Base-by-base conservation (phyloP, 2,797 vertebrate species). In the Columba guinea region DNA sequence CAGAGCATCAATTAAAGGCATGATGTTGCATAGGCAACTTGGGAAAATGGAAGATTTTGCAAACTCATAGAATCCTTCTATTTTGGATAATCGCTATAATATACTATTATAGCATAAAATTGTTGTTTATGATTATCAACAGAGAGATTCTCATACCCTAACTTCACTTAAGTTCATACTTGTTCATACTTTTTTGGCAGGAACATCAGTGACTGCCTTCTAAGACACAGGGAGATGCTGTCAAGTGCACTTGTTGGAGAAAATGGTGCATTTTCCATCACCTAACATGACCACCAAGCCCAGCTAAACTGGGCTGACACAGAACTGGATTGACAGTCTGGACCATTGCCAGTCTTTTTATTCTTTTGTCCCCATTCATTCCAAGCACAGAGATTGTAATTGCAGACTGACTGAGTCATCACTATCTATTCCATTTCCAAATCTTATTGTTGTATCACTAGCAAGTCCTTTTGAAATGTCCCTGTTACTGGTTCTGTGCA, bases 331-430 rank as follows among this genome's bases (percentile, higher is more conserved):
- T 32, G 1, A 76, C 85, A 74, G 55, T 17, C 77, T 95, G 84
- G 77, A 67, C 35, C 84, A 7, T 35, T 73, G 83, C 80, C 90
- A 91, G 65, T 5, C 5, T 69, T 44, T 79, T 73, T 52, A 4
- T 30, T 63, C 84, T 84, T 90, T 75, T 74, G 6, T 26, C 55
- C 76, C 52, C 74, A 90, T 96, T 95, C 95, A 91, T 94, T 88
- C 63, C 65, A 88, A 91, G 59, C 44, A 13, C 52, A 55, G 87
- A 62, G 82, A 74, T 15, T 86, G 49, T 94, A 88, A 73, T 73
- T 94, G 48, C 65, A 91, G 80, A 67, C 74, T 69, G 48, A 63
- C 44, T 91, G 91, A 94, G 49, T 95, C 89, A 93, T 94, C 77
- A 60, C 49, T 91, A 65, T 70, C 87, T 92, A 19, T 82, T 90